A percentile compares a stretch with the other conserved stretches of the same genome.
Evolutionary conservation across 2,113 vertebrate genomes (phyloP).

Genomic region (Plecotus auritus): DNA sequence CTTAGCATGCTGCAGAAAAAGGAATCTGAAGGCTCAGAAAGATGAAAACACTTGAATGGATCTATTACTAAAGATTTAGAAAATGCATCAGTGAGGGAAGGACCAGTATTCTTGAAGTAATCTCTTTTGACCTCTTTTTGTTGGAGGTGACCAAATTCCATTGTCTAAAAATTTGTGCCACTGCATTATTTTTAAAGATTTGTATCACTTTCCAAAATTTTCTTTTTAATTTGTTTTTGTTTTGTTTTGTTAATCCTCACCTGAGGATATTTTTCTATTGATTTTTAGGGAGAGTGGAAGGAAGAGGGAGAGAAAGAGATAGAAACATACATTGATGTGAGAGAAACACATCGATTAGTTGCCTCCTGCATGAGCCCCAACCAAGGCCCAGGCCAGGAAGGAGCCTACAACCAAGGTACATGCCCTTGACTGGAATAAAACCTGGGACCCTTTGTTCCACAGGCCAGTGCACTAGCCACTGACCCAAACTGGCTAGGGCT

Average conservation of each 20-base stretch:
- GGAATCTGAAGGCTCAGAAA: neutral
- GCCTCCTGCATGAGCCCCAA: too few species aligned
- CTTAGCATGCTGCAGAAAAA: neutral
- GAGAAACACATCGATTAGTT: too few species aligned
- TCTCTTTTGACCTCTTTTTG: neutral
- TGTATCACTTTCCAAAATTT: neutral
- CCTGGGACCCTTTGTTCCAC: too few species aligned
- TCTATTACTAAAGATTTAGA: neutral
- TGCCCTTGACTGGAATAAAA: too few species aligned
- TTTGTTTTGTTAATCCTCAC: neutral
- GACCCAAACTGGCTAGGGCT: too few species aligned
- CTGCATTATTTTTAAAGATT: neutral
- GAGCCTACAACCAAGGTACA: too few species aligned
- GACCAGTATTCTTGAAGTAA: neutral
- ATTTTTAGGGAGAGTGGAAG: too few species aligned
- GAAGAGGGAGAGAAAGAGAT: too few species aligned
- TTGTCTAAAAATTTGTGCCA: neutral
- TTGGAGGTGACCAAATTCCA: neutral
- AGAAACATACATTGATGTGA: too few species aligned
- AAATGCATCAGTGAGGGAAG: neutral
- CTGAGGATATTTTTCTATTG: too few species aligned
- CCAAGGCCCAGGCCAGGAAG: too few species aligned
- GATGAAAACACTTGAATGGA: neutral
- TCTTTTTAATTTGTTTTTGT: neutral
- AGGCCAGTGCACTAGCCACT: too few species aligned